phyloP scores from a whole-genome alignment of 2,888 invertebrate species.

The Chrysolina haemoptera region DNA sequence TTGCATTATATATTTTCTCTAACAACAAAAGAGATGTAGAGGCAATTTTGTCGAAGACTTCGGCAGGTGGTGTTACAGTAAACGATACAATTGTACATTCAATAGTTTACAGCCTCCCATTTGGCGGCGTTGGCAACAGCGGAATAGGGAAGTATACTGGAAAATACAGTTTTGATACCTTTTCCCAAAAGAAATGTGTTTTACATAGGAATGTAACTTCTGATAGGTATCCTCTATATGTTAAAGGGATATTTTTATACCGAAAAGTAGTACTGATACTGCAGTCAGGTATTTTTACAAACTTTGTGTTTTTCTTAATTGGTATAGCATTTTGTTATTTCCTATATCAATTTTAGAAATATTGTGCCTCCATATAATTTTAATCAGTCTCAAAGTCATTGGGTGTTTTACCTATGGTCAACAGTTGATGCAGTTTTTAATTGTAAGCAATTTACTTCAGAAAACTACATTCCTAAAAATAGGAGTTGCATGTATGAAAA shows the following conservation, averaged over 20 bases:
- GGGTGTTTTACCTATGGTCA: too few relatives aligned
- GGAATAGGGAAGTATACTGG: constrained; percentile 97
- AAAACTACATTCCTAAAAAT: too few relatives aligned
- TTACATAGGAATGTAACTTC: constrained; percentile 81
- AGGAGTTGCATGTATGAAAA: too few relatives aligned
- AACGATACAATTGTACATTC: constrained; percentile 92
- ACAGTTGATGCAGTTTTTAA: too few relatives aligned
- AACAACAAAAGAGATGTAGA: constrained; percentile 74
- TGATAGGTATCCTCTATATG: constrained; percentile 88
- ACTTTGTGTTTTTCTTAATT: background rate
- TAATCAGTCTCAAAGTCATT: too few relatives aligned
- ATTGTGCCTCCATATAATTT: too few relatives aligned
- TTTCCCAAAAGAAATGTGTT: constrained; percentile 89
- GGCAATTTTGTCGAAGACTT: constrained; percentile 80
- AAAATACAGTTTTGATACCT: constrained; percentile 90
- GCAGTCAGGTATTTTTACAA: background rate
- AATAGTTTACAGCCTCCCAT: constrained; percentile 91
- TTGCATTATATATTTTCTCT: constrained; percentile 91
- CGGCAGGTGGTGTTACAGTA: constrained; percentile 84
- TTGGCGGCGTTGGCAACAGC: constrained; percentile 96
- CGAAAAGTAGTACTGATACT: constrained; percentile 43
- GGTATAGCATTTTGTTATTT: background rate
- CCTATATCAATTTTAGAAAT: background rate
- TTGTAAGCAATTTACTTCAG: too few relatives aligned
- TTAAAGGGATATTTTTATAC: constrained; percentile 78